Conservation (phyloP, 2,113 vertebrate genomes). For the Anser cygnoides region DNA sequence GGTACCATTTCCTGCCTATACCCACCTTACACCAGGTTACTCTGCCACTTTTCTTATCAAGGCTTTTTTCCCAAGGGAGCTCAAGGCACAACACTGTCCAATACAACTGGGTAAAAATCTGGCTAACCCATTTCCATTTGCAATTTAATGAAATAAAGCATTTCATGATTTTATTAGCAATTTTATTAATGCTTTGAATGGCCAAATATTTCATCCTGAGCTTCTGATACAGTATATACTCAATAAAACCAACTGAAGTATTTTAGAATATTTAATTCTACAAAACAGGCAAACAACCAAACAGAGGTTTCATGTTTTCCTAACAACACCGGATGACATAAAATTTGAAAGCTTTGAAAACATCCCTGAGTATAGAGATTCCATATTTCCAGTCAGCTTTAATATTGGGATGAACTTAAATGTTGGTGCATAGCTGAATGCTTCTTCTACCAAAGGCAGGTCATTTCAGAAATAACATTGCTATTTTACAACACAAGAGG, state of each 20-base stretch:
- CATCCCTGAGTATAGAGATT: neutral
- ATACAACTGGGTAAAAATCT: neutral
- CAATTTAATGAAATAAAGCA: neutral
- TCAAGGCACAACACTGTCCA: neutral
- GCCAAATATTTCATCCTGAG: neutral
- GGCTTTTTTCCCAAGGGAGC: neutral
- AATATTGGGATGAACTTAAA: neutral
- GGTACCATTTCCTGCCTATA: neutral
- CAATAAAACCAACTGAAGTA: neutral
- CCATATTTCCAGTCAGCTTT: neutral
- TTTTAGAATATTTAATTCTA: constrained; percentile 10
- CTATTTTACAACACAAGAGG: neutral
- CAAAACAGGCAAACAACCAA: neutral
- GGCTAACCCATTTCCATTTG: neutral
- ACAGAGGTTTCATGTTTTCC: neutral
- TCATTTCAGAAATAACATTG: neutral
- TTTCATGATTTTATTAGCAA: neutral
- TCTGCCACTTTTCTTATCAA: neutral
- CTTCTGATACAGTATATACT: neutral
- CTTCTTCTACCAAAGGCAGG: neutral
- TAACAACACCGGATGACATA: neutral
- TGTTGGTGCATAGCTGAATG: neutral
- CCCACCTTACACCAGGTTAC: neutral
- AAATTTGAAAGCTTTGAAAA: neutral
- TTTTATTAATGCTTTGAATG: neutral